A percentile compares a stretch with the other conserved stretches of the same genome.
Evolutionary conservation across 2,797 vertebrate species (phyloP).

Genomic region (Eupleurogrammus muticus): DNA sequence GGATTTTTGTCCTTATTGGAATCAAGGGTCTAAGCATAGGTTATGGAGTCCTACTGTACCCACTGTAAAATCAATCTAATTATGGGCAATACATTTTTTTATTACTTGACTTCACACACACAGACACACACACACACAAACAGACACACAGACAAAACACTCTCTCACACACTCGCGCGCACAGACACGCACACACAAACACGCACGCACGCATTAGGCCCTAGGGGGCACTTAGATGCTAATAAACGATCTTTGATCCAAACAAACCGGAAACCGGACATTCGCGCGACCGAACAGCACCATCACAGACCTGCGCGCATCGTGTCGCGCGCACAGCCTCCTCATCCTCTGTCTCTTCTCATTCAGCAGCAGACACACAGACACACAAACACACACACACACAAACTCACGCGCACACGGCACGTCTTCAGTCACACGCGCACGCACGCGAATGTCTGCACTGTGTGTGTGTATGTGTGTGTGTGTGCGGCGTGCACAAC

Average conservation of each 20-base stretch:
- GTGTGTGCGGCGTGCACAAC: slow-evolving; percentile 29
- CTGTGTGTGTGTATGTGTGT: not conserved
- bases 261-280: slow-evolving; percentile 29
- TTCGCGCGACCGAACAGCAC: slow-evolving; percentile 22
- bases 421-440: slow-evolving; percentile 29
- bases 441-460: slow-evolving; percentile 9
- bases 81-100: too few species aligned
- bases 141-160: not conserved
- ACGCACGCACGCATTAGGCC: too few species aligned
- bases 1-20: too few species aligned
- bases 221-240: not conserved
- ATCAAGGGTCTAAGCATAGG: too few species aligned
- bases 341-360: slow-evolving; percentile 50
- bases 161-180: not conserved
- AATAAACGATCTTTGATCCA: not conserved
- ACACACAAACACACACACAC: slow-evolving; percentile 17
- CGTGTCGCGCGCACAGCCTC: slow-evolving; percentile 49
- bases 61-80: too few species aligned
- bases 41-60: too few species aligned
- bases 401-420: not conserved
- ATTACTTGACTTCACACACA: too few species aligned
- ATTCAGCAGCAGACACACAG: slow-evolving; percentile 37
- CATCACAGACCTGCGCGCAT: slow-evolving; percentile 42
- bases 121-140: not conserved
- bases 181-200: not conserved